Evolutionary conservation across 2,113 vertebrate genomes (phyloP).

Genomic region (Egretta garzetta): DNA sequence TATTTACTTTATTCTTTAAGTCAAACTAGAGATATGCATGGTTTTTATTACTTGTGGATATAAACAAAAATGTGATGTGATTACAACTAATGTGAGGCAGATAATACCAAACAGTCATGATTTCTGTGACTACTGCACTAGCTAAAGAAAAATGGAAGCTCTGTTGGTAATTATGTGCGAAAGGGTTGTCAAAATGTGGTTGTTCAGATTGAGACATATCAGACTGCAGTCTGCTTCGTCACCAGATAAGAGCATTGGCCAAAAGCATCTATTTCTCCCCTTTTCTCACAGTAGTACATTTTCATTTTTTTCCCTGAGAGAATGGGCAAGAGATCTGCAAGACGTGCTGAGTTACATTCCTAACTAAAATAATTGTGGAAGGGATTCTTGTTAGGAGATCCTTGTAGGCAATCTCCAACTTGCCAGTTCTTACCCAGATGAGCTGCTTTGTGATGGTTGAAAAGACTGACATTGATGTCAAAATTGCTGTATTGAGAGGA

Average conservation of each 20-base stretch:
- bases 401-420: background rate
- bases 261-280: background rate
- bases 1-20: slow-evolving; percentile 80
- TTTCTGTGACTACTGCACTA: slow-evolving; percentile 1
- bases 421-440: background rate
- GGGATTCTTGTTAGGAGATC: background rate
- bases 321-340: background rate
- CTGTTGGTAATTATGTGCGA: background rate
- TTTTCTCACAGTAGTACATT: background rate
- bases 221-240: slow-evolving; percentile 51
- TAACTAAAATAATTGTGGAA: background rate
- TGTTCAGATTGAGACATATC: slow-evolving; percentile 41
- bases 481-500: background rate
- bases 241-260: slow-evolving; percentile 14
- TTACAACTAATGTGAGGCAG: slow-evolving; percentile 44
- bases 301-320: background rate
- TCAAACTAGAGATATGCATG: slow-evolving; percentile 75
- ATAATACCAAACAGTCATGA: slow-evolving; percentile 31
- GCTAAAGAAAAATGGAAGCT: slow-evolving; percentile 25
- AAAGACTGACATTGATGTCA: background rate
- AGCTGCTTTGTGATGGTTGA: background rate
- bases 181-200: background rate
- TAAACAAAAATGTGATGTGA: slow-evolving; percentile 62
- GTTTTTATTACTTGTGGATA: slow-evolving; percentile 77
- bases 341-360: background rate